Evolutionary conservation across 2,113 vertebrate genomes (phyloP), one percentile per base, ranked within the genome.

Genomic region (Oreochromis spilurus): DNA sequence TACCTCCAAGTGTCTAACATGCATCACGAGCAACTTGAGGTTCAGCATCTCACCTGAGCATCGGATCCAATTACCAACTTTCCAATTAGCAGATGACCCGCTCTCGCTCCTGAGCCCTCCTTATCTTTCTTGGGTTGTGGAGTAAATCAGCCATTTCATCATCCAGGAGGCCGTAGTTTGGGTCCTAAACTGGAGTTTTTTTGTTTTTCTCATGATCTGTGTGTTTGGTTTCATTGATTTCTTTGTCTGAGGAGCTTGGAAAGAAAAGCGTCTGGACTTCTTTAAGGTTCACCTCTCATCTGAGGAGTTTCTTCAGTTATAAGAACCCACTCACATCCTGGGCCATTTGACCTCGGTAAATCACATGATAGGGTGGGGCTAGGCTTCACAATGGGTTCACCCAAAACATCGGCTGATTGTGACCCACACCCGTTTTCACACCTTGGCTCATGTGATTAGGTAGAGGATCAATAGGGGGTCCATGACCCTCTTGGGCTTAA

Each of bases 301-400:
- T 31, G 5, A 36, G 17, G 3, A 7, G 5, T 19, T 62, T 7
- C 31, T 62, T 62, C 29, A 11, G 29, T 19, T 19, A 16, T 62
- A 36, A 36, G 2, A 62, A 17, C 58, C 58, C 31, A n/a, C 58
- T 36, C 17, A 36, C 19, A 17, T 62, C 58, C 58, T 62, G 17
- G 9, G 3, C 5, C 9, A 11, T 62, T 31, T 0, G 8, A 34
- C 57, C 0, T 34, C 16, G 19, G 29, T 10, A 34, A 60, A 60
- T 60, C 9, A 60, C 58, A 34, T 6, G 58, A 60, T 60, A 34
- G 9, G 57, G 26, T 5, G 7, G 55, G 55, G 29, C 8, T 34
- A 60, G 57, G 57, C 57, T 60, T 60, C 29, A 60, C 14, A n/a
- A 5, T 21, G 52, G 52, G 19, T 11, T 53, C 52, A 19, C 1